Evolutionary conservation across 2,888 invertebrate genomes (phyloP).

Genomic region (Drosophila crucigera): DNA sequence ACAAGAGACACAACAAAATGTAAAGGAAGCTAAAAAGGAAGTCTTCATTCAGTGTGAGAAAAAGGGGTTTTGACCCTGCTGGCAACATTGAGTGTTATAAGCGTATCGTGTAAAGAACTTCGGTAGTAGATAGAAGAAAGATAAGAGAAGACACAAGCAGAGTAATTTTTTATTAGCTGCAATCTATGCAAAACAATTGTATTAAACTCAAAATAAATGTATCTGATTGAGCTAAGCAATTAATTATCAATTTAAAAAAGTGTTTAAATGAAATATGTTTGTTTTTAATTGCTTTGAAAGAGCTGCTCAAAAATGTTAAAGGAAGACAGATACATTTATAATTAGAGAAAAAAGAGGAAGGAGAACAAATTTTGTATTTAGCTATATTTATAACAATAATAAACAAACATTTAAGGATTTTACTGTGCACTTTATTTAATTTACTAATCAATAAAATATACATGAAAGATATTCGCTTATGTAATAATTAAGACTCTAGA

Average conservation of each 20-base stretch:
- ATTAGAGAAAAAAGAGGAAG: background rate
- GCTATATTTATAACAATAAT: background rate
- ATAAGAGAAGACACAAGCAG: background rate
- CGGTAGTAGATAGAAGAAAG: constrained; percentile 3
- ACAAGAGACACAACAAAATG: constrained; percentile 3
- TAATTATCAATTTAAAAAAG: background rate
- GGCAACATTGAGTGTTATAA: constrained; percentile 28
- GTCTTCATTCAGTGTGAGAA: constrained; percentile 37
- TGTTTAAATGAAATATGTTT: background rate
- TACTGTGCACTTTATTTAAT: no score
- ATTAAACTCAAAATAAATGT: background rate
- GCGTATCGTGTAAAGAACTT: background rate
- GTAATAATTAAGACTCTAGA: background rate
- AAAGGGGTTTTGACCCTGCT: constrained; percentile 48
- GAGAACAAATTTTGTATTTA: background rate
- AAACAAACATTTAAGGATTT: background rate
- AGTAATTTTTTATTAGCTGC: background rate
- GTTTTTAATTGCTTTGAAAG: background rate
- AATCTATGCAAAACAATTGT: constrained; percentile 1
- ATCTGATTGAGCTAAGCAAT: background rate
- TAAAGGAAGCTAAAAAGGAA: constrained; percentile 58
- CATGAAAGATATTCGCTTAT: background rate
- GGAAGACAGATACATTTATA: background rate
- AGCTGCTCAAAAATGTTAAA: background rate
- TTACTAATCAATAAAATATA: no score